phyloP scores from a whole-genome alignment of 2,113 vertebrate genomes.

The Sander lucioperca region DNA sequence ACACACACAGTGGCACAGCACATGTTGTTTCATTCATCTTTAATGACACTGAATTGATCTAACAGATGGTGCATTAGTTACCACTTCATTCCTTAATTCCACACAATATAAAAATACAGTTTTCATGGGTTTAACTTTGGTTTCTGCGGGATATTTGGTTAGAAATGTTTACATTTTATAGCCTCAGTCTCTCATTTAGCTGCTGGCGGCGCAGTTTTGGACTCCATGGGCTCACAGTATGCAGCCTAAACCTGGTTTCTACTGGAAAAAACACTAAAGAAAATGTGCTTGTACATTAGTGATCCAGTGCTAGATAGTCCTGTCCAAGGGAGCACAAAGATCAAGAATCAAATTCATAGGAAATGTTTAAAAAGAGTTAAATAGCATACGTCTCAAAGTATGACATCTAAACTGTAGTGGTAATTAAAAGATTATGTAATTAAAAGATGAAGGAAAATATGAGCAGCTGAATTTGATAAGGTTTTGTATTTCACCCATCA shows the following conservation, averaged over 20 bases:
- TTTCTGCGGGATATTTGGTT: background rate
- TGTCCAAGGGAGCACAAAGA: background rate
- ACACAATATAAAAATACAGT: conserved; percentile 47
- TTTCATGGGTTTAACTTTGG: conserved; percentile 5
- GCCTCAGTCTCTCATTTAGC: conserved; percentile 9
- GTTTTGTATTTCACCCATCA: conserved; percentile 19
- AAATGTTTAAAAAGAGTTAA: background rate
- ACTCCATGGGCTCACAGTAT: background rate
- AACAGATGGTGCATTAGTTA: conserved; percentile 39
- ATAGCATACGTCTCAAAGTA: background rate
- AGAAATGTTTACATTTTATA: background rate
- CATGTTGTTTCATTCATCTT: conserved; percentile 55
- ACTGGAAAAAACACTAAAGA: background rate
- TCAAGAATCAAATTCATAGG: background rate
- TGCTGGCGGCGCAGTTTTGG: background rate
- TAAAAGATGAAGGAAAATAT: background rate
- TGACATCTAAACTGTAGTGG: too few species aligned
- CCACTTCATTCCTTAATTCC: conserved; percentile 6
- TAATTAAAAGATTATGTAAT: background rate
- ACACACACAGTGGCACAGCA: conserved; percentile 1
- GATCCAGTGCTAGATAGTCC: background rate
- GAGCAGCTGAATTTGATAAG: background rate
- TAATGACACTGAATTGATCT: conserved; percentile 58
- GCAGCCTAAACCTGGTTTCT: background rate
- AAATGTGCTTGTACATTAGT: background rate